Evolutionary conservation across 2,797 vertebrate species (phyloP).

Genomic region (Clarias fuscus): DNA sequence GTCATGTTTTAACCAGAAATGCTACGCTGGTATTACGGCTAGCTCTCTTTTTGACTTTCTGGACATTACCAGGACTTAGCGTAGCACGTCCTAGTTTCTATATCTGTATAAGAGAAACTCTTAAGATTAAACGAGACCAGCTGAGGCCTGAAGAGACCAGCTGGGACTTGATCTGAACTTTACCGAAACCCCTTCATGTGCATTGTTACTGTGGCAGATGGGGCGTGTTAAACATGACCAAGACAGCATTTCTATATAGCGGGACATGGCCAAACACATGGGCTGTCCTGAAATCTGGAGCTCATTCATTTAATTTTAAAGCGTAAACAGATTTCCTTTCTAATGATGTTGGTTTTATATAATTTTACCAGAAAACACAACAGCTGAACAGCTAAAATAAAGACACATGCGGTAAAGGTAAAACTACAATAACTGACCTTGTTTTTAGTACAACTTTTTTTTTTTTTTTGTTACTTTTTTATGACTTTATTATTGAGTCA

Average conservation of each 20-base stretch:
- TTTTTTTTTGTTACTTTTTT: no score
- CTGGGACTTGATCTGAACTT: constrained; percentile 61
- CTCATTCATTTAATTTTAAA: neutral
- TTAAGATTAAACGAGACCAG: neutral
- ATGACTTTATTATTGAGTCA: no score
- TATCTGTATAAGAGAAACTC: neutral
- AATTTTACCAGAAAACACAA: neutral
- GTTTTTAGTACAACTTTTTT: no score
- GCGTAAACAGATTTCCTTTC: neutral
- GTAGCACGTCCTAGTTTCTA: neutral
- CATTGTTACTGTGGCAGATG: constrained; percentile 66
- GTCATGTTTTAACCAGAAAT: neutral
- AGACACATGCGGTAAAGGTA: neutral
- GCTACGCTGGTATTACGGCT: neutral
- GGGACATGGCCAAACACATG: neutral
- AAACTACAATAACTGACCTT: neutral
- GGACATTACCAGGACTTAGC: no score
- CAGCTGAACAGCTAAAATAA: neutral
- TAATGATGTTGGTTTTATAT: neutral
- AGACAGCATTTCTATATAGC: constrained; percentile 24
- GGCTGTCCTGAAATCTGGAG: neutral
- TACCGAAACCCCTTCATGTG: constrained; percentile 67
- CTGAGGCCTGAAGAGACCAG: neutral
- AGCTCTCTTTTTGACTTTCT: neutral
- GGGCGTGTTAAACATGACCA: constrained; percentile 26